Base-by-base conservation (phyloP, 2,113 vertebrate genomes). In the Carassius gibelio region DNA sequence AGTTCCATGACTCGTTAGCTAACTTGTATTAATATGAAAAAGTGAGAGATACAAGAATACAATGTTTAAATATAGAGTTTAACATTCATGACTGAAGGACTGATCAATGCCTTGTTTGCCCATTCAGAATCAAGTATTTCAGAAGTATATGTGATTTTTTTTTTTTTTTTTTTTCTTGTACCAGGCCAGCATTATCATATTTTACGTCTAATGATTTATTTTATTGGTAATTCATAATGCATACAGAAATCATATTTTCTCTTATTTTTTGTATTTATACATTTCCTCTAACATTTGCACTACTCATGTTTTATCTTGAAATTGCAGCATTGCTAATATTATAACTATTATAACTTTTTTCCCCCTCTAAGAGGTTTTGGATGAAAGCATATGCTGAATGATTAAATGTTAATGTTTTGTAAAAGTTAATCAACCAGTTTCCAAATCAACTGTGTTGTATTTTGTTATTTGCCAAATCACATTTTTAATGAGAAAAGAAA, bases 371-470 rank as follows among this genome's bases (percentile, higher is more conserved):
- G 19, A n/a, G 11, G 69, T 42, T 72, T 45, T n/a, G 36, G 36
- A 72, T n/a, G 13, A 34, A 72, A 72, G 19, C 69, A n/a, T 72
- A 19, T 72, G 69, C 19, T 72, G 36, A 38, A 42, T 72, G 36
- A 72, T 72, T 42, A 42, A 72, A 72, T 45, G 36, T 42, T n/a
- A 42, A 72, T 45, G 36, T 72, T 72, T 6, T 72, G 69, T 3
- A 72, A 11, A 45, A 42, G 30, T 38, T 2, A n/a, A 59, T 78
- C 17, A 38, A 38, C 8, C 19, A 8, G 75, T 38, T 50, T 71
- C 75, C 59, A 82, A 45, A 85, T 52, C 72, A 81, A 72, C 83
- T 82, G 59, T 82, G 59, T 85, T 85, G 75, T 79, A 88, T 86
- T 83, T 85, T 83, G 75, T 91, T 85, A 5, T 36, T 87, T 42